Base-by-base conservation (phyloP, 64 coral and sea anemone species). In the Pachyseris speciosa region DNA sequence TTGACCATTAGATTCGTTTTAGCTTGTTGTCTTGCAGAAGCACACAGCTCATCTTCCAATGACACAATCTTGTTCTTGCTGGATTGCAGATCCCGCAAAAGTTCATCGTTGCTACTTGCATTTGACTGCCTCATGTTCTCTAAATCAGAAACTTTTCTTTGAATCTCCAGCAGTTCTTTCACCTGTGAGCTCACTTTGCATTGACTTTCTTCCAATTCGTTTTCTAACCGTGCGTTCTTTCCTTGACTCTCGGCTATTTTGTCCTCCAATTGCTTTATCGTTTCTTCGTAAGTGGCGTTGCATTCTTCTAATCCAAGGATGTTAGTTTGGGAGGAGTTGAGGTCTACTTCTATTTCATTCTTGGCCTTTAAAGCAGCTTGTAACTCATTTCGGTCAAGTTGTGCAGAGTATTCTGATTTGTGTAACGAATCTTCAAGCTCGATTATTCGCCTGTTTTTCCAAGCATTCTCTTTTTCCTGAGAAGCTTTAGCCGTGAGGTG, bases 351-450 rank as follows among this genome's bases (percentile, higher is more conserved):
- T 20, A 81, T 81, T 39, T 81, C 77, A 2, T 39, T 63, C 53
- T 61, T 81, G 34, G 77, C 32, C 40, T 61, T 81, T 9, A 19
- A 37, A 20, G 37, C 50, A 7, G 31, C 55, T 24, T 81, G 52
- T 33, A 81, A 27, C 55, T 81, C 77, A 63, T 81, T 81, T 36
- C 77, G 77, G 9, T 81, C 52, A 4, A 81, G 77, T 81, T 80
- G 77, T 26, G 77, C 51, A 17, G 52, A 80, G 22, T 80, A 39
- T 55, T 81, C 77, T 12, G 33, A 24, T 81, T 81, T 60, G 0
- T 26, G 33, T 36, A 61, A 61, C 77, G 19, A 63, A 19, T 63
- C 51, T 81, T 81, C 32, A 16, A 81, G 52, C 36, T 81, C 77
- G 1, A 1, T 81, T 25, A 81, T 81, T 36, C 53, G 32, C 12